A percentile compares a stretch with the other conserved stretches of the same genome.
phyloP scores from a whole-genome alignment of 1,140 invertebrate genomes.

The Centruroides sculpturatus region DNA sequence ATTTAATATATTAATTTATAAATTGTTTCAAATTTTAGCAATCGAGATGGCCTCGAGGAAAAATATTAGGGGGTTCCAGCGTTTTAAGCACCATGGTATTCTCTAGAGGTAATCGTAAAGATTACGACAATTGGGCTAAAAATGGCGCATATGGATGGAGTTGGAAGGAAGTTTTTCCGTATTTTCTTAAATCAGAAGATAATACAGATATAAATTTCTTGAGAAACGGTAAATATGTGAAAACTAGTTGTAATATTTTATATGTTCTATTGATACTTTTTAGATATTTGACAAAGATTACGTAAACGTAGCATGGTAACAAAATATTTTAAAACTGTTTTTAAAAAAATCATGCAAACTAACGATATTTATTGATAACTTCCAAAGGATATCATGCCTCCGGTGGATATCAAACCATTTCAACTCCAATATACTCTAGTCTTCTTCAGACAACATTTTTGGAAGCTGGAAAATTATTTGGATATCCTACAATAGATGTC shows the following conservation, averaged over 20 bases:
- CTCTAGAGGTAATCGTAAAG: slow-evolving; percentile 61
- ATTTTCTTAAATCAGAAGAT: slow-evolving; percentile 40
- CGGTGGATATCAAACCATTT: slow-evolving; percentile 21
- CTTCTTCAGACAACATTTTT: slow-evolving; percentile 47
- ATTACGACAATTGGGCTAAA: slow-evolving; percentile 26
- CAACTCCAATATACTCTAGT: slow-evolving; percentile 17
- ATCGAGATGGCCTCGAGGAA: too few species aligned
- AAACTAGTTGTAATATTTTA: too few species aligned
- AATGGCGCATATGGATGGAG: slow-evolving; percentile 72
- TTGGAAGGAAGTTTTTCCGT: slow-evolving; percentile 57
- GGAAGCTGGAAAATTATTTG: slow-evolving; percentile 49
- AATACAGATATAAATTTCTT: slow-evolving; percentile 1
- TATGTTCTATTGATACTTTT: too few species aligned
- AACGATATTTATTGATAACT: too few species aligned
- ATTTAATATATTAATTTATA: too few species aligned
- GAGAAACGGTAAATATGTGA: not conserved
- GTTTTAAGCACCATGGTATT: slow-evolving; percentile 31
- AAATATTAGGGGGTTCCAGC: too few species aligned
- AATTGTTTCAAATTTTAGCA: too few species aligned
- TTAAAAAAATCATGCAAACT: too few species aligned
- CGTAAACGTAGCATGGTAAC: too few species aligned
- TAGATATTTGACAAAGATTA: too few species aligned
- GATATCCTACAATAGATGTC: slow-evolving; percentile 41
- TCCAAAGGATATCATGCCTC: slow-evolving; percentile 8
- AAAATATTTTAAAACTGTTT: too few species aligned